Percentiles rank a stretch among this genome's conserved stretches.
phyloP scores from a whole-genome alignment of 2,797 vertebrate species.

The Sphenopsis melanotis region DNA sequence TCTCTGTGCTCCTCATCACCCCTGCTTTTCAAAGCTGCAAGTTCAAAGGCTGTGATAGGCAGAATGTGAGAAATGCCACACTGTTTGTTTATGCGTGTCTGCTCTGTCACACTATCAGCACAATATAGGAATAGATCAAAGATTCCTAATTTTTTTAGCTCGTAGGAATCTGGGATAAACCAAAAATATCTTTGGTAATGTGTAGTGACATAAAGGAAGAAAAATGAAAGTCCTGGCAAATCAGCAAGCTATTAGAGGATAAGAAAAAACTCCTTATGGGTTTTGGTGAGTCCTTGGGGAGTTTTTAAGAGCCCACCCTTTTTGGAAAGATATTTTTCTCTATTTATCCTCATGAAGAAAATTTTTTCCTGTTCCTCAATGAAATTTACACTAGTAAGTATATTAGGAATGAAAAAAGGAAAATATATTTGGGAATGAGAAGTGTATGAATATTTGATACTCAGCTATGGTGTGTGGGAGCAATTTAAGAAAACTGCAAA shows the following conservation, averaged over 20 bases:
- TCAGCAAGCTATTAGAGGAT: background rate
- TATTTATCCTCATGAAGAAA: background rate
- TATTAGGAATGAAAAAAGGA: background rate
- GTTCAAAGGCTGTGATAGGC: background rate
- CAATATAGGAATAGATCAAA: background rate
- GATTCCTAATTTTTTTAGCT: background rate
- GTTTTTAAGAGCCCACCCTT: background rate
- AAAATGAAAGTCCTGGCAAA: background rate
- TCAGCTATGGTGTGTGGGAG: background rate
- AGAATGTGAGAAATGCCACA: background rate
- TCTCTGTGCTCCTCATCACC: background rate
- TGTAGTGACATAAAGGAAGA: background rate
- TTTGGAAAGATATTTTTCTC: background rate
- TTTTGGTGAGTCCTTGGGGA: background rate
- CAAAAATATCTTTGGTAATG: background rate
- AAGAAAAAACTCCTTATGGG: background rate
- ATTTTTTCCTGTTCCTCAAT: background rate
- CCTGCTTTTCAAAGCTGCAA: background rate
- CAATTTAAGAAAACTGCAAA: background rate
- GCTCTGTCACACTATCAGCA: background rate
- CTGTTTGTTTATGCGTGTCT: background rate
- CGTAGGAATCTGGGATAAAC: background rate
- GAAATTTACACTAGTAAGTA: background rate
- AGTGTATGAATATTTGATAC: background rate
- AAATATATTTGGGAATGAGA: background rate